Base-by-base conservation (phyloP, 1,140 invertebrate species). In the Scylla paramamosain region DNA sequence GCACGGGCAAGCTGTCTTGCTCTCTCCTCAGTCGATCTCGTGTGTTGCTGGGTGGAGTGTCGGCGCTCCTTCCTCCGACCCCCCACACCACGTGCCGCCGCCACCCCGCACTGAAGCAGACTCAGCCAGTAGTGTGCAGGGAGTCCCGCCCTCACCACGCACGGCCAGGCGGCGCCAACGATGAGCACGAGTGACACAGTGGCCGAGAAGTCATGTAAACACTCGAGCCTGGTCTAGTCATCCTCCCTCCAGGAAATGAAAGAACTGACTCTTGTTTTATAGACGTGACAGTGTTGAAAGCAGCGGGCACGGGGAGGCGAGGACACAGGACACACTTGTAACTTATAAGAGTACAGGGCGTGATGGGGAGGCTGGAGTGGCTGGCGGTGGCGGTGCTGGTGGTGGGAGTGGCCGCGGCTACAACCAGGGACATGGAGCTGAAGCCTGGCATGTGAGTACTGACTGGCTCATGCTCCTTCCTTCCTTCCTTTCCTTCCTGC, bases 401-500 rank as follows among this genome's bases (percentile, higher is more conserved):
- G 67, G 20, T n/a, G 1, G 67, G 4, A 20, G 67, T 20, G 25
- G 67, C 67, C 12, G 25, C n/a, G 67, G 20, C 67, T 1, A n/a
- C 20, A 20, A n/a, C 20, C 12, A n/a, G 7, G 8, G 16, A 7
- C 12, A 0, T 1, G 25, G 67, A 25, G 67, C 25, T 77, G 67
- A n/a, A n/a, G 67, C 67, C 67, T 77, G 67, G 67, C 67, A 77
- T 77, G 67, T 77, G 67, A 77, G 67, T 77, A 77, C 16, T n/a
- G 20, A 77, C 2, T n/a, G 25, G 67, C 67, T 59, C 52, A 16
- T 20, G 10, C 10, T 59, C 52, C 0, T 8, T 12, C 52, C 20
- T 20, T 59, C 52, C 20, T 20, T 59, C 10, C 20, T 59, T 59
- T 52, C 14, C 48, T 52, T 14, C 48, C 48, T 52, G 20, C 8